Conservation (phyloP, 2,888 invertebrate species). For the Pristionchus entomophagus region DNA sequence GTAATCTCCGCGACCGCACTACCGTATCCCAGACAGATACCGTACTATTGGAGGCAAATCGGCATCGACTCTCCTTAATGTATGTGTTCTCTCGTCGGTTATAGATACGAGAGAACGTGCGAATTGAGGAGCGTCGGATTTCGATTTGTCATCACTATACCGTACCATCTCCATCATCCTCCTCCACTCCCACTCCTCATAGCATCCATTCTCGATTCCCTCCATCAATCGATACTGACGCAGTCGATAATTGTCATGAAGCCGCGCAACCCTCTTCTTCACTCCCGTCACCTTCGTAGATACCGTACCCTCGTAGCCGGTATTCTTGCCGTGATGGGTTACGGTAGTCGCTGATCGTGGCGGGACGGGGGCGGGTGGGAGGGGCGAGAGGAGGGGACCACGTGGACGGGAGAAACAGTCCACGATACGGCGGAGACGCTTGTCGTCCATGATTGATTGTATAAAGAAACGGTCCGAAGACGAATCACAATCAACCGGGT, state of each 20-base stretch:
- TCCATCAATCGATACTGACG: slow-evolving; percentile 38
- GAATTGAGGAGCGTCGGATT: no score
- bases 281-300: background rate
- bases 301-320: background rate
- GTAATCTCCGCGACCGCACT: no score
- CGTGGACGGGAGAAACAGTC: background rate
- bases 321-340: background rate
- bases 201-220: background rate
- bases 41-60: no score
- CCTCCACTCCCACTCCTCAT: slow-evolving; percentile 24
- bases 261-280: background rate
- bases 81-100: no score
- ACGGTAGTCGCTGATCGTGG: background rate
- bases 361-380: background rate
- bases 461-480: background rate
- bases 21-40: background rate
- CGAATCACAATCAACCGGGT: background rate
- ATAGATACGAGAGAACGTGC: no score
- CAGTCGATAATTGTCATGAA: slow-evolving; percentile 42
- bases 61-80: no score
- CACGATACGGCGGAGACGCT: background rate
- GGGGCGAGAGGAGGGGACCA: background rate
- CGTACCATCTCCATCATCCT: background rate
- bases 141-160: no score
- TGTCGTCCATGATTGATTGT: background rate